Evolutionary conservation across 1,140 invertebrate species (phyloP), one percentile per base, ranked within the genome.

Genomic region (Caenorhabditis tropicalis): DNA sequence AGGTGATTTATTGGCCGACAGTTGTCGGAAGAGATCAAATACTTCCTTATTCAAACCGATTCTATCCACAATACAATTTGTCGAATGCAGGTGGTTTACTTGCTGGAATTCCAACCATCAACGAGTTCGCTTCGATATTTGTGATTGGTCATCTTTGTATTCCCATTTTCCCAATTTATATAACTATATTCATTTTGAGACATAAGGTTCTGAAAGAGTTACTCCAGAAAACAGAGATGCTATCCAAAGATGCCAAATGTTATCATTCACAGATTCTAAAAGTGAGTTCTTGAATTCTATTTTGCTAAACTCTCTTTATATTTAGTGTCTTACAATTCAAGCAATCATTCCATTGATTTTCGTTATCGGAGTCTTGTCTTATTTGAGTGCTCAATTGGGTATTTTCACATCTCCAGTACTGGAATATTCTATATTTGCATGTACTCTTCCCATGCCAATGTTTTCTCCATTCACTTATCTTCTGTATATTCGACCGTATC

Each of bases 1-100:
- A 58, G 56, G 12, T 65, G n/a, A 65, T 65, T 19, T 65, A 65
- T 9, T 65, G 58, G 58, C 58, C 58, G 9, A 65, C 58, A n/a
- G 19, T 65, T 2, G 58, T n/a, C 4, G 31, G 36, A 19, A 29
- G 58, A 19, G 58, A 65, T 7, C 10, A 6, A 3, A 65, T 65
- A n/a, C 58, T 65, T 5, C 58, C 58, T 4, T 36, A 36, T 36
- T 29, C 58, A 2, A 19, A 65, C 10, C 7, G 19, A 9, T 36
- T 36, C 29, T 65, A 36, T 24, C 58, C 58, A 19, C 31, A 65
- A 65, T 65, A 65, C 31, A 36, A 65, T 21, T 21, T 65, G 19
- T 33, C 58, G 0, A 21, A 65, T 2, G 58, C 12, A 4, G 31
- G 19, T 6, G 58, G 58, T 9, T 5, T 65, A 16, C 31, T 65